These are phyloP conservation scores for Hephaestus fuliginosus DNA, from an alignment of 2,797 vertebrate genomes.

Conservation along the genomic window DNA sequence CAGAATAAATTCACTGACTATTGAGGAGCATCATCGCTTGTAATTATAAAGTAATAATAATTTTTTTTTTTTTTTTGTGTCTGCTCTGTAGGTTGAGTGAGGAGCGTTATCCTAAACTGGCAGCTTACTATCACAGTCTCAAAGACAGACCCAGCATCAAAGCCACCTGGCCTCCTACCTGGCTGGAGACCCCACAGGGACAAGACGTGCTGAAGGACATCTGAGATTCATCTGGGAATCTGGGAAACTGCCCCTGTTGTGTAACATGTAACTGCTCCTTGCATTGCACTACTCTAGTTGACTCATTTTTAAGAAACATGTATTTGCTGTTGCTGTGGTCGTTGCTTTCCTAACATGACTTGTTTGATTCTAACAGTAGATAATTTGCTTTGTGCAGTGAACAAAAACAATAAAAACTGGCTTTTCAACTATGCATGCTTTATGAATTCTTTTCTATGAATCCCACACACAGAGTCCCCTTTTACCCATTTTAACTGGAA, in stretches of 20 bases:
- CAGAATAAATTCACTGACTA: background rate
- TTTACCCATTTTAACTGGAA: background rate
- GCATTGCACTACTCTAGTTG: constrained; percentile 16
- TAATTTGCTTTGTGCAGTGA: background rate
- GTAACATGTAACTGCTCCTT: background rate
- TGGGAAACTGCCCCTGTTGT: background rate
- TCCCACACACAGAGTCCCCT: background rate
- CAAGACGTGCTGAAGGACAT: constrained; percentile 69
- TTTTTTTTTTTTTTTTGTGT: background rate
- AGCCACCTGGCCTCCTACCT: constrained; percentile 77
- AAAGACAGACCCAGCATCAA: constrained; percentile 83
- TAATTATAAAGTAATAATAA: background rate
- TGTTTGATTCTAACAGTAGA: background rate
- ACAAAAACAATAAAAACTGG: constrained; percentile 31
- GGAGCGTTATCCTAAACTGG: constrained; percentile 78
- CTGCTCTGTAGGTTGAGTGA: constrained; percentile 64
- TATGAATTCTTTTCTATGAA: background rate
- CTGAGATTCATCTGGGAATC: constrained; percentile 46
- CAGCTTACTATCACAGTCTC: constrained; percentile 75
- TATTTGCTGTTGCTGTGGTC: background rate
- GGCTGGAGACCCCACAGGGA: constrained; percentile 68
- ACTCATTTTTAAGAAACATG: background rate
- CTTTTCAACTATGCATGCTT: background rate
- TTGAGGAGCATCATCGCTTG: too few species aligned
- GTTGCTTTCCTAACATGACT: background rate